These are phyloP conservation scores for Naja naja DNA, from an alignment of 2,113 vertebrate genomes.

Conservation along the genomic window DNA sequence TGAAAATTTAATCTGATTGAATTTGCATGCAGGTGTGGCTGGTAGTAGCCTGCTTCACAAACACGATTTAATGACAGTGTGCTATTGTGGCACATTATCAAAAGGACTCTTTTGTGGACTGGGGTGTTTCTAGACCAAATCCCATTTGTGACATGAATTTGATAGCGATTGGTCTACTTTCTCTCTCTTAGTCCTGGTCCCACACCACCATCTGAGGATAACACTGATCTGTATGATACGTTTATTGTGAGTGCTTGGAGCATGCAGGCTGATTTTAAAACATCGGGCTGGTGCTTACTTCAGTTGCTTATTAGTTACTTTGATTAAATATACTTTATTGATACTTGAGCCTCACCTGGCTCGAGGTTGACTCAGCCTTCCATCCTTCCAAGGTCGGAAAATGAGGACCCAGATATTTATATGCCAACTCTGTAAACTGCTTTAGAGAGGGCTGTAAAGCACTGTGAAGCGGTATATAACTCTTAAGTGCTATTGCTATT, in stretches of 20 bases:
- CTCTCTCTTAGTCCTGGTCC: not conserved
- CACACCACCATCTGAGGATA: not conserved
- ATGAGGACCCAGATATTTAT: too few relatives aligned
- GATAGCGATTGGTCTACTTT: not conserved
- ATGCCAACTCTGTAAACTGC: too few relatives aligned
- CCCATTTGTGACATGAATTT: not conserved
- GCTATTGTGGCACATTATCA: not conserved
- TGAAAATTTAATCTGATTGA: not conserved
- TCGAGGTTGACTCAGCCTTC: too few relatives aligned
- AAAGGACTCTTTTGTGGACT: not conserved
- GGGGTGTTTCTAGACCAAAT: not conserved
- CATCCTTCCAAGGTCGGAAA: too few relatives aligned
- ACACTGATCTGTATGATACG: too few relatives aligned
- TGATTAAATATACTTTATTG: not conserved
- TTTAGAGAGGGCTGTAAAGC: too few relatives aligned
- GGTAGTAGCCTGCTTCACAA: not conserved
- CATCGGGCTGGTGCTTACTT: not conserved
- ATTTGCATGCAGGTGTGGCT: not conserved
- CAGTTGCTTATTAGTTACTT: not conserved
- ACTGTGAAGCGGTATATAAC: too few relatives aligned
- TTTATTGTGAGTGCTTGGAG: not conserved
- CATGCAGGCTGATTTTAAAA: not conserved
- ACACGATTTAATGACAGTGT: not conserved
- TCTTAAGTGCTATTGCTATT: too few relatives aligned
- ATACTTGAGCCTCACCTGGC: too few relatives aligned